Evolutionary conservation across 2,888 invertebrate genomes (phyloP).

Genomic region (Drosophila maculinotata): DNA sequence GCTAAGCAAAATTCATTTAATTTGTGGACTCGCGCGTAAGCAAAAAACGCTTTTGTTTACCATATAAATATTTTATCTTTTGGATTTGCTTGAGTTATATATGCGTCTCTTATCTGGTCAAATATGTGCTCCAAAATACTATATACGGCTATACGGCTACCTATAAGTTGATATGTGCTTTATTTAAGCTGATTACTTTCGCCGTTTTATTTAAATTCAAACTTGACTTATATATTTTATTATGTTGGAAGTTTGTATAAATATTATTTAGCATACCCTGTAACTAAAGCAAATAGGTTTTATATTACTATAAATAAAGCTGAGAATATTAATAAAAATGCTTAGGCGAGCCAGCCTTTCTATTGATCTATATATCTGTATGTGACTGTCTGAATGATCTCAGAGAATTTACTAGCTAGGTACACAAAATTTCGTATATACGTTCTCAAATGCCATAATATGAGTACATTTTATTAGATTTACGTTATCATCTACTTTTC

Average conservation of each 20-base stretch:
- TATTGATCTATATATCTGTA: too few relatives aligned
- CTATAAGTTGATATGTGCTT: neutral
- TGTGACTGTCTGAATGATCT: too few relatives aligned
- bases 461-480: too few relatives aligned
- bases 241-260: neutral
- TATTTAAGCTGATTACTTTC: slow-evolving; percentile 8
- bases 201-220: slow-evolving; percentile 1
- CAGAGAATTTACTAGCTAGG: too few relatives aligned
- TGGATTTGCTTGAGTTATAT: slow-evolving; percentile 35
- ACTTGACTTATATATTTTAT: neutral
- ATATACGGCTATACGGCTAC: slow-evolving; percentile 5
- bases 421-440: too few relatives aligned
- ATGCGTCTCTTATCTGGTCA: slow-evolving; percentile 27
- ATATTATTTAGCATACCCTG: too few relatives aligned
- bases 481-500: too few relatives aligned
- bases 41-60: slow-evolving; percentile 29
- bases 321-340: too few relatives aligned
- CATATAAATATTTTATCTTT: slow-evolving; percentile 46
- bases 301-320: too few relatives aligned
- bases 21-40: slow-evolving; percentile 12
- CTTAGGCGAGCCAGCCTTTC: too few relatives aligned
- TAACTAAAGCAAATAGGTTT: too few relatives aligned
- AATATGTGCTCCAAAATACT: slow-evolving; percentile 4
- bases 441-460: too few relatives aligned
- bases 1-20: slow-evolving; percentile 9